Evolutionary conservation across 2,888 invertebrate genomes (phyloP), one percentile per base, ranked within the genome.

Genomic region (Zonitis immaculata): DNA sequence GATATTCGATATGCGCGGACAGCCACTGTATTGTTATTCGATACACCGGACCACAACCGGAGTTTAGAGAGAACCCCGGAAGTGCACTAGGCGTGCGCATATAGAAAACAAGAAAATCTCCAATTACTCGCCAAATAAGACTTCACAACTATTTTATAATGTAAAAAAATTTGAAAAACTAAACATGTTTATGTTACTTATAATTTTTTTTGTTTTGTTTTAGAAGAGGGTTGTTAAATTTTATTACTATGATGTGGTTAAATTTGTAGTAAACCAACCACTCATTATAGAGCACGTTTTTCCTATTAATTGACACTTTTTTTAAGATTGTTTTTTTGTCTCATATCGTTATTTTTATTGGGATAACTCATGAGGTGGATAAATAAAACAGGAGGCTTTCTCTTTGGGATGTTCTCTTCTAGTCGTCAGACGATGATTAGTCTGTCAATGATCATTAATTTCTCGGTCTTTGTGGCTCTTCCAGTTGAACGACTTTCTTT

Each of bases 371-470:
- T 39, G 39, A 39, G 18, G 18, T 6, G n/a, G 18, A 39, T 39
- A 8, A 16, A 35, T 8, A 35, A 18, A 35, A 35, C 35, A 18
- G 35, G 20, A 20, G 39, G n/a, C 20, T 20, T 39, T 39, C n/a
- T 18, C 16, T 32, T 14, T 27, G 50, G 44, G 9, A 25, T 16
- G 32, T 43, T 52, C 43, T 49, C 22, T 22, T 22, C 22, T 14
- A 32, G 32, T 35, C 35, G 5, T 35, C 35, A 35, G 6, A 35
- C 47, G 22, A 58, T 66, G 66, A 71, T 71, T 71, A 71, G 62
- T 57, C 69, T 68, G 71, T 70, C 71, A 66, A 66, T 66, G 68
- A 62, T 60, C 58, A 69, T 71, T 68, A 71, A 65, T 62, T 64
- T 63, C 60, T 56, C 50, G 49, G 52, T 59, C 65, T 63, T 68